These are phyloP conservation scores for Polypterus bichir DNA, from an alignment of 2,113 vertebrate species.

Conservation along the genomic window DNA sequence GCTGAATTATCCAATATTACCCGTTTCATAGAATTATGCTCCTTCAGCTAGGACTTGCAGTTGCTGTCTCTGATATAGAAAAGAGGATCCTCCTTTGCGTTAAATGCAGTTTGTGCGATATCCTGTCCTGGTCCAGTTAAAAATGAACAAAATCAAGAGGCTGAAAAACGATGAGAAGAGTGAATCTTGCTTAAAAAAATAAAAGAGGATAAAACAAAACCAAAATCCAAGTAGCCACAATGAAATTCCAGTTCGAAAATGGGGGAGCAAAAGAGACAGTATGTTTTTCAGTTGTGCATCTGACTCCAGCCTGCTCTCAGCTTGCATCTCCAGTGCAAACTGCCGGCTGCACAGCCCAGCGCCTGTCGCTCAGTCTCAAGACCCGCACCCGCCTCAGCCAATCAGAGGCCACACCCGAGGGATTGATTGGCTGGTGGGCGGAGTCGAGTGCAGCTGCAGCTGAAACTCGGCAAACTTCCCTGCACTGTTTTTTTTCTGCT, in stretches of 20 bases:
- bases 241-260: conserved; percentile 31
- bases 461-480: conserved; percentile 41
- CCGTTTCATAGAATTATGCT: conserved; percentile 29
- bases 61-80: conserved; percentile 33
- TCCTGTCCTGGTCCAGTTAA: conserved; percentile 3
- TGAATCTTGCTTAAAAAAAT: background rate
- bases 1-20: conserved; percentile 34
- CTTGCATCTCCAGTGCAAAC: conserved; percentile 46
- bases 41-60: conserved; percentile 26
- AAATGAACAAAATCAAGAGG: conserved; percentile 13
- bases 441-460: conserved; percentile 33
- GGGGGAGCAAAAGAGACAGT: conserved; percentile 29
- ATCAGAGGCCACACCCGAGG: conserved; percentile 35
- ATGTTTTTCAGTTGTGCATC: conserved; percentile 24
- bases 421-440: conserved; percentile 50
- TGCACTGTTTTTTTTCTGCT: background rate
- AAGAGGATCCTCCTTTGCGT: conserved; percentile 16
- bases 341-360: conserved; percentile 44
- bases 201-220: conserved; percentile 12
- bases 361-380: conserved; percentile 48
- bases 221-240: conserved; percentile 1
- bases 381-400: conserved; percentile 47
- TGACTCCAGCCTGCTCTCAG: conserved; percentile 41
- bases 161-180: conserved; percentile 6
- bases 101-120: conserved; percentile 28